Base-by-base conservation (phyloP, 2,113 vertebrate genomes). In the Aptenodytes patagonicus region DNA sequence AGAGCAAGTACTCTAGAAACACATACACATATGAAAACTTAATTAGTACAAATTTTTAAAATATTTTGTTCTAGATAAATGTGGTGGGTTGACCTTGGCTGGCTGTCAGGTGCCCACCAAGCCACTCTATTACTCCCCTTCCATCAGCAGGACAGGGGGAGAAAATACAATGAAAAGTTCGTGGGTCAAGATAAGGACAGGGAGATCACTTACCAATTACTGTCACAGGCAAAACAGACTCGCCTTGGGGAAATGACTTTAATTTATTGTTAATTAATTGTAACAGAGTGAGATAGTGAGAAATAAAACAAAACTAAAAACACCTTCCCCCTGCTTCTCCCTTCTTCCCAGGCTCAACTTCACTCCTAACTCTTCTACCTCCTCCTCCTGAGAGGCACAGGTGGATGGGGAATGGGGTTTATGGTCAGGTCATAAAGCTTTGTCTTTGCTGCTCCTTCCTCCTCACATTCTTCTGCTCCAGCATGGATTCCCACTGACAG, bases 401-500 rank as follows among this genome's bases (percentile, higher is more conserved):
- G 6, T 21, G 2, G 28, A 58, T 10, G 9, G 57, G 29, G 61
- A 64, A 42, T 16, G 31, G 9, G 49, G 31, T 2, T 81, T 76
- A 42, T 65, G 17, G 32, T 54, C 69, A 65, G 11, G 42, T 54
- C 34, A 16, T 7, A 9, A 47, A 40, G 3, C 0, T 0, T 10
- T 80, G 9, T 28, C 49, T n/a, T 52, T 70, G 12, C 14, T 1
- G 2, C 4, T 71, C 38, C 11, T 82, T 71, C 17, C 12, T 49
- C 22, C 22, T 47, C 24, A 29, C 2, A 9, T 32, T 70, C 29
- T 66, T 13, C 28, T n/a, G 17, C 4, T 76, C 21, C 20, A 82
- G 10, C 0, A 1, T 20, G 29, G 25, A 25, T 32, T 76, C 17
- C 10, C 22, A 42, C 5, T 46, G 42, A 9, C 4, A 11, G 6